Conservation (phyloP, 2,113 vertebrate genomes). For the Heteronetta atricapilla region DNA sequence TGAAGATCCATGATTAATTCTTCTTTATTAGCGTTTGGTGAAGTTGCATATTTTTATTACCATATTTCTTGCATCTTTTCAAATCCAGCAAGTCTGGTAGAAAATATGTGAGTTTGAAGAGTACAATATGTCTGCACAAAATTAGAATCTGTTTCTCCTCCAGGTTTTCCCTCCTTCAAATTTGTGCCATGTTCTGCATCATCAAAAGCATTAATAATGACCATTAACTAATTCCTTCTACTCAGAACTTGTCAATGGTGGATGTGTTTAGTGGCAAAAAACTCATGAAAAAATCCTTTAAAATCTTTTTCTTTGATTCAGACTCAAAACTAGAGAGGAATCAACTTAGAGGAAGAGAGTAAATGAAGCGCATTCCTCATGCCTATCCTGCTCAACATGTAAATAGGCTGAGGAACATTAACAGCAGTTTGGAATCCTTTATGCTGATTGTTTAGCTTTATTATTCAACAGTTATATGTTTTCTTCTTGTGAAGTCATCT, state of each 20-base stretch:
- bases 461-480: background rate
- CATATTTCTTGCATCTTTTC: slow-evolving; percentile 56
- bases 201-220: background rate
- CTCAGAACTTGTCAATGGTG: background rate
- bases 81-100: slow-evolving; percentile 52
- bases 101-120: slow-evolving; percentile 42
- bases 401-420: background rate
- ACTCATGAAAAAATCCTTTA: background rate
- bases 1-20: slow-evolving; percentile 68
- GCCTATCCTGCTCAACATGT: background rate
- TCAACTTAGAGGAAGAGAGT: background rate
- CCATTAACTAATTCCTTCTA: background rate
- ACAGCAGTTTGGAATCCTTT: background rate
- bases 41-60: slow-evolving; percentile 57
- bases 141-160: slow-evolving; percentile 30
- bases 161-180: background rate
- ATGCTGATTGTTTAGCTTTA: background rate
- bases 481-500: background rate
- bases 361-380: background rate
- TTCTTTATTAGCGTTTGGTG: slow-evolving; percentile 44
- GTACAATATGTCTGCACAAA: background rate
- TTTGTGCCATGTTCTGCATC: background rate
- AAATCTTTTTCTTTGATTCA: background rate
- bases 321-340: background rate
- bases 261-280: background rate